Percentiles rank a stretch among this genome's conserved stretches.
Evolutionary conservation across 2,113 vertebrate species (phyloP).

Genomic region (Chroicocephalus ridibundus): DNA sequence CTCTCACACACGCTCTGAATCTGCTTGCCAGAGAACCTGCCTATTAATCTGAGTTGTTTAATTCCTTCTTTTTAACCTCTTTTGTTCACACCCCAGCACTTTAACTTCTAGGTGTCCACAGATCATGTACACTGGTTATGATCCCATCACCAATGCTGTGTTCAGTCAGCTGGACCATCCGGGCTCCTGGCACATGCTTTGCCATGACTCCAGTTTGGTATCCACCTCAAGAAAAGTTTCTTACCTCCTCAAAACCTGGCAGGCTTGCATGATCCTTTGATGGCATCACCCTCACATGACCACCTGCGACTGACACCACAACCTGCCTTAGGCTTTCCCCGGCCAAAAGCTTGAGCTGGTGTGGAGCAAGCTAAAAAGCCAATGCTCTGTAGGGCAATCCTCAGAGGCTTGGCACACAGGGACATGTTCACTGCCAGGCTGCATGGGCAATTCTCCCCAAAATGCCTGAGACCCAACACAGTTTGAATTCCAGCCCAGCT

Average conservation of each 20-base stretch:
- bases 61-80: not conserved
- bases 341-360: not conserved
- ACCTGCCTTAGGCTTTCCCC: not conserved
- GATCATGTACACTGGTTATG: not conserved
- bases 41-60: not conserved
- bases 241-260: not conserved
- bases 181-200: not conserved
- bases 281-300: not conserved
- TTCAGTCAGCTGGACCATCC: not conserved
- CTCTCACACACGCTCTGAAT: not conserved
- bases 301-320: not conserved
- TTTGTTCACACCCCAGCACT: not conserved
- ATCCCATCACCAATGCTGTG: accelerated
- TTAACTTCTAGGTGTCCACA: not conserved
- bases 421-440: not conserved
- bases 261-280: not conserved
- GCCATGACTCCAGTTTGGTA: not conserved
- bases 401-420: not conserved
- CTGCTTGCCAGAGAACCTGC: not conserved
- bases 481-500: not conserved
- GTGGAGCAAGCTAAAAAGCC: not conserved
- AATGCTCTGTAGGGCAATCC: not conserved
- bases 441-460: not conserved
- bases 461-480: not conserved
- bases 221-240: not conserved